Evolutionary conservation across 2,113 vertebrate species (phyloP).

Genomic region (Gallinago undulata): DNA sequence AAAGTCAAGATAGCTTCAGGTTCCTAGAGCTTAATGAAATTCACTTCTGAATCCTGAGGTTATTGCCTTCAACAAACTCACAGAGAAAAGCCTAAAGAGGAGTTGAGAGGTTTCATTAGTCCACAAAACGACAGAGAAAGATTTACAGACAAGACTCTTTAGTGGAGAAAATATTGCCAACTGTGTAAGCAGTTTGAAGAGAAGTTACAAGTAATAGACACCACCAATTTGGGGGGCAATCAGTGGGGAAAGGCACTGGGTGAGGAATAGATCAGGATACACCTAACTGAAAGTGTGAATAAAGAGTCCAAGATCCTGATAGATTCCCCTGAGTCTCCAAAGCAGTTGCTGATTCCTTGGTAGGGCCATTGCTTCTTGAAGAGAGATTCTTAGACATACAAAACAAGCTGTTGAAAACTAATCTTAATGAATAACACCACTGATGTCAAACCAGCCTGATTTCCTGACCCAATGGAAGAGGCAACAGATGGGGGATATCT

Average conservation of each 20-base stretch:
- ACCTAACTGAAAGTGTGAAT: neutral
- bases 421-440: neutral
- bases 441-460: neutral
- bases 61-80: neutral
- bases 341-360: neutral
- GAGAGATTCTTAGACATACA: neutral
- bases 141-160: neutral
- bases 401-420: neutral
- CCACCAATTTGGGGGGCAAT: neutral
- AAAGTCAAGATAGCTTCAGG: neutral
- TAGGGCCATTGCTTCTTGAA: neutral
- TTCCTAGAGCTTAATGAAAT: slow-evolving; percentile 1
- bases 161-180: neutral
- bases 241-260: neutral
- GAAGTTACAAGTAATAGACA: neutral
- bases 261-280: neutral
- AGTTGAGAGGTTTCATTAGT: slow-evolving; percentile 11
- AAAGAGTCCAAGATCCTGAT: neutral
- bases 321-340: neutral
- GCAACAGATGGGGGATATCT: neutral
- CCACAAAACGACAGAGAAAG: neutral
- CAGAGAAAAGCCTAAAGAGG: neutral
- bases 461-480: neutral
- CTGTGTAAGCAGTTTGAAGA: neutral
- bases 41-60: neutral